Base-by-base conservation (phyloP, 1,140 invertebrate species). In the Spodoptera litura region DNA sequence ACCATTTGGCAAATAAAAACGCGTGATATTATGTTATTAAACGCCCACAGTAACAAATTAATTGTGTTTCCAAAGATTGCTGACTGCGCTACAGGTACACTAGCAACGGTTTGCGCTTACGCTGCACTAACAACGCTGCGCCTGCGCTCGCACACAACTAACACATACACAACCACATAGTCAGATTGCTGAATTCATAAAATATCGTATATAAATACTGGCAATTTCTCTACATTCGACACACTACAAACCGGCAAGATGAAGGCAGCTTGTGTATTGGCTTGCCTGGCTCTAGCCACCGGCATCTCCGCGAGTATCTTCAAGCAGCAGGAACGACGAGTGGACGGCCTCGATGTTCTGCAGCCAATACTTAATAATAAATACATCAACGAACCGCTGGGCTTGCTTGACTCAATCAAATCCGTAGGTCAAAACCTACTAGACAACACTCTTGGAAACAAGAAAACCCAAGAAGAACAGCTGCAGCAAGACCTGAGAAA, bases 291-390 rank as follows among this genome's bases (percentile, higher is more conserved):
- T 25, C 83, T 93, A 64, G 85, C 85, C 72, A 83, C 84, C 80
- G 76, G 83, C 53, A 79, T 81, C 53, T 73, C 86, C n/a, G 90
- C 81, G 71, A 89, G 83, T 79, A 90, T 94, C 83, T 91, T 93
- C 85, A 79, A 85, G 9, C 85, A 81, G 3, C 81, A 87, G 53
- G 58, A 80, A 31, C 81, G 76, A 9, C 82, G 75, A 6, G 20
- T 82, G 78, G 83, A 87, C 56, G 72, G 62, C 62, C 71, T 85
- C 9, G 81, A 84, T 56, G 81, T 85, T 25, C 78, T 89, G 38
- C 78, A 81, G 10, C 64, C 83, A 27, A 44, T 44, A 44, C 38
- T 44, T 9, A 8, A 44, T 8, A 44, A 44, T 10, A 85, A 87
- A 31, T 84, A 78, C 78, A 77, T 84, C 75, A 64, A 85, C 53